Base-by-base conservation (phyloP, 2,797 vertebrate species). In the Phylloscopus collybita region DNA sequence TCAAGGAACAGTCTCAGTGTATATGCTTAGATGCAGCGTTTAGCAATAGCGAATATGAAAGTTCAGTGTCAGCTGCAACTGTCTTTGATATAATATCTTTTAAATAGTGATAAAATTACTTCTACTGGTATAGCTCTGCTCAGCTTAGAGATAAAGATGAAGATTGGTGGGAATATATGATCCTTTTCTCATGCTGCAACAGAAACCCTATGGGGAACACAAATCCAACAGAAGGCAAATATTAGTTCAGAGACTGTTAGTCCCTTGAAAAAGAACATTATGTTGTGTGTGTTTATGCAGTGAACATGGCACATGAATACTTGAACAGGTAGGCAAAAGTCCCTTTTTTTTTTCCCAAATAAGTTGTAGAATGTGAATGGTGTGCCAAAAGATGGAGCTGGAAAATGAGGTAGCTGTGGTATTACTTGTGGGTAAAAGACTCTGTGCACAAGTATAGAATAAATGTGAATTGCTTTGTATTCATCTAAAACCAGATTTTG, bases 181-280 rank as follows among this genome's bases (percentile, higher is more conserved):
- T 50, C 38, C 18, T 94, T 32, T 18, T 18, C 19, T 91, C 1
- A 0, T 26, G 11, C 40, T 76, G 42, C 22, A 38, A 25, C 54
- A 60, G 61, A 67, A 92, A 21, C 6, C 25, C n/a, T 10, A 6
- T 15, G 29, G 18, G 56, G 25, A 60, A 4, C 0, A 0, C 73
- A 75, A 49, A 69, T 25, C 13, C n/a, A 60, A 25, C 15, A 42
- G 38, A 83, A 83, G 18, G 19, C 61, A 90, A 51, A 32, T 86
- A 81, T 2, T 42, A 32, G 5, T 74, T 69, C 38, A 78, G 40
- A 53, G 19, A 29, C 45, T 32, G 15, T 66, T 88, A 70, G 26
- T 60, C 32, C 11, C 20, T 17, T 50, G 42, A 3, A 44, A 25
- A 78, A 90, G 57, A 80, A 4, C 23, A 13, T 60, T 90, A 23